A percentile compares a stretch with the other conserved stretches of the same genome.
Conservation (phyloP, 2,797 vertebrate species). For the Galagoides demidoff region DNA sequence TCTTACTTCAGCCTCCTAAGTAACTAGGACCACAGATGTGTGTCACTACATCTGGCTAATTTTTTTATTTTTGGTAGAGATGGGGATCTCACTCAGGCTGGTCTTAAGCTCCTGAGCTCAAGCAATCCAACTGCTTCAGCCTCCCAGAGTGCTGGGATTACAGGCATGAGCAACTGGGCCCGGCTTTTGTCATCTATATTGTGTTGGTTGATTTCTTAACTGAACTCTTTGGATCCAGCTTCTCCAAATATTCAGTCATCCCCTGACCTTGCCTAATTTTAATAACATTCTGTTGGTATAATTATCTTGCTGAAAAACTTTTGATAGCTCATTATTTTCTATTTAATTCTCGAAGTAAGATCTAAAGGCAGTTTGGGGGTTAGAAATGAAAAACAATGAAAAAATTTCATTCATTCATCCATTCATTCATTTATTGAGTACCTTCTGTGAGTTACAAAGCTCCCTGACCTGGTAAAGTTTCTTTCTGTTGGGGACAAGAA, state of each 20-base stretch:
- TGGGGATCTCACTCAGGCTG: too few species aligned
- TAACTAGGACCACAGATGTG: too few species aligned
- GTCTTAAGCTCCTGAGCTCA: too few species aligned
- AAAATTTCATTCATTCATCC: neutral
- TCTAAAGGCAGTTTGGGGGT: neutral
- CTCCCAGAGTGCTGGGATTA: too few species aligned
- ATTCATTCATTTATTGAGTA: conserved; percentile 14
- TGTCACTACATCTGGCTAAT: too few species aligned
- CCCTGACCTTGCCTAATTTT: neutral
- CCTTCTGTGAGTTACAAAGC: neutral
- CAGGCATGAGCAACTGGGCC: too few species aligned
- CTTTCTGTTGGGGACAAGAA: neutral
- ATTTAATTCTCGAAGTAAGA: conserved; percentile 27
- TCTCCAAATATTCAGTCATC: conserved; percentile 26
- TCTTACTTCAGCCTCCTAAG: too few species aligned
- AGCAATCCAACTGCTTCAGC: too few species aligned
- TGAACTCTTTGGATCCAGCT: neutral
- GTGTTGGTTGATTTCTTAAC: conserved; percentile 24
- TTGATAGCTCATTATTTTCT: conserved; percentile 48
- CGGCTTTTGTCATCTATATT: too few species aligned
- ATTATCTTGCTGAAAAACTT: conserved; percentile 28
- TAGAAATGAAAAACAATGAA: conserved; percentile 12
- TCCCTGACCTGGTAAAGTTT: neutral
- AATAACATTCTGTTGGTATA: neutral
- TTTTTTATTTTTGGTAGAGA: too few species aligned